Evolutionary conservation across 2,888 invertebrate genomes (phyloP), one percentile per base, ranked within the genome.

Genomic region (Hedychridium roseum): DNA sequence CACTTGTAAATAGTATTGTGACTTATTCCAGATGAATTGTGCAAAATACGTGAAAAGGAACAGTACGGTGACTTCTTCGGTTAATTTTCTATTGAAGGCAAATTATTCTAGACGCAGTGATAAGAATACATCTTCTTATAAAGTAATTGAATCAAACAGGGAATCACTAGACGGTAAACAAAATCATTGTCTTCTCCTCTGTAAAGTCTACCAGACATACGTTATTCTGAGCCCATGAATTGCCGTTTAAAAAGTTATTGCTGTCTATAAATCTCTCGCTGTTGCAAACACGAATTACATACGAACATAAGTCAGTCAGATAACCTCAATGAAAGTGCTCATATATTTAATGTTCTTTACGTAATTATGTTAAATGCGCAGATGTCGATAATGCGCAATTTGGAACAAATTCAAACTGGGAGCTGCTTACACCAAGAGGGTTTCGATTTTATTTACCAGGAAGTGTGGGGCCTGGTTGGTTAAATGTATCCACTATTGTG

Each of bases 361-460:
- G 21, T 37, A 12, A 9, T 18, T 21, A 21, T 21, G 2, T 18
- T 18, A 5, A 23, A 23, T 23, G 6, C 47, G 6, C 30, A 73
- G 78, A 74, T 47, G 44, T 74, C 20, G 73, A 78, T 3, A 75
- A 72, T 37, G 60, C 64, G 2, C 67, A 71, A 2, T 69, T 73
- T 11, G 76, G 68, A 39, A 65, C 70, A 14, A 72, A 77, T 40
- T 84, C 87, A 3, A 86, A 87, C 68, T 85, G 88, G 83, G 89
- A 89, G 65, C 71, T 88, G 17, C 76, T 89, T 12, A 85, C 86
- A 7, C 84, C 85, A 0, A 80, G 81, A 43, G 87, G 87, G 17
- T 86, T 86, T 70, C 82, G 89, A 21, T 86, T 90, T 69, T 87
- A 86, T 63, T 79, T 90, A 52, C 88, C 88, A 14, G 88, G 89